A percentile compares a stretch with the other conserved stretches of the same genome.
Conservation (phyloP, 2,888 invertebrate species). For the Cabera pusaria region DNA sequence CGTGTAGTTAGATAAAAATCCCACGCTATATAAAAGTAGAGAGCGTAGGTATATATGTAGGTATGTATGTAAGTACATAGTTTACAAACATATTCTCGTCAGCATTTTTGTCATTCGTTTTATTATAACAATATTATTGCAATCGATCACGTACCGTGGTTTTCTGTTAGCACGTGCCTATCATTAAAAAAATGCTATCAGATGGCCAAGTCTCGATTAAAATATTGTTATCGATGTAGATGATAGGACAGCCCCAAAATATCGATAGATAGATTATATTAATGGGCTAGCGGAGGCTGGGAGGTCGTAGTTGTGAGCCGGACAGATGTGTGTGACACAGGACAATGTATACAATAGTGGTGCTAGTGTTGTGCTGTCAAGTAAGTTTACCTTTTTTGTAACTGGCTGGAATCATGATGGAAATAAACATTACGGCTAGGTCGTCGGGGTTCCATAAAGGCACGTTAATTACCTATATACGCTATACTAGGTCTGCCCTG, state of each 20-base stretch:
- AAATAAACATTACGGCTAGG: too few species aligned
- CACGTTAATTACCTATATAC: too few species aligned
- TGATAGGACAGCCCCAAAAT: slow-evolving; percentile 9
- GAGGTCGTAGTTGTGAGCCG: slow-evolving; percentile 27
- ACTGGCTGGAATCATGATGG: too few species aligned
- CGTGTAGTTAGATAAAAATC: too few species aligned
- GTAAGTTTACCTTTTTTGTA: too few species aligned
- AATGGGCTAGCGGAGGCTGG: slow-evolving; percentile 10
- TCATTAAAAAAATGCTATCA: slow-evolving; percentile 19
- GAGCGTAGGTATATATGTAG: too few species aligned
- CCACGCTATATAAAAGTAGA: slow-evolving; percentile 40
- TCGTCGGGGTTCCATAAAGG: too few species aligned
- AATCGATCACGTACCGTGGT: slow-evolving; percentile 37
- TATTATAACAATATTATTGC: too few species aligned
- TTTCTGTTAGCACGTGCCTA: slow-evolving; percentile 27
- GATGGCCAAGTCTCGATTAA: slow-evolving; percentile 19
- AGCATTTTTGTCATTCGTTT: too few species aligned
- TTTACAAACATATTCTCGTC: slow-evolving; percentile 19
- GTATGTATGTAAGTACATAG: too few species aligned
- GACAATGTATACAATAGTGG: slow-evolving; percentile 39
- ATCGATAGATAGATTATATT: slow-evolving; percentile 18
- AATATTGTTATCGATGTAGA: slow-evolving; percentile 6
- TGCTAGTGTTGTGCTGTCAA: slow-evolving; percentile 30
- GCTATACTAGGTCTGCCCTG: too few species aligned
- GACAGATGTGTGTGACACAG: slow-evolving; percentile 34